phyloP scores from a whole-genome alignment of 1,140 invertebrate species.

The Physella acuta region DNA sequence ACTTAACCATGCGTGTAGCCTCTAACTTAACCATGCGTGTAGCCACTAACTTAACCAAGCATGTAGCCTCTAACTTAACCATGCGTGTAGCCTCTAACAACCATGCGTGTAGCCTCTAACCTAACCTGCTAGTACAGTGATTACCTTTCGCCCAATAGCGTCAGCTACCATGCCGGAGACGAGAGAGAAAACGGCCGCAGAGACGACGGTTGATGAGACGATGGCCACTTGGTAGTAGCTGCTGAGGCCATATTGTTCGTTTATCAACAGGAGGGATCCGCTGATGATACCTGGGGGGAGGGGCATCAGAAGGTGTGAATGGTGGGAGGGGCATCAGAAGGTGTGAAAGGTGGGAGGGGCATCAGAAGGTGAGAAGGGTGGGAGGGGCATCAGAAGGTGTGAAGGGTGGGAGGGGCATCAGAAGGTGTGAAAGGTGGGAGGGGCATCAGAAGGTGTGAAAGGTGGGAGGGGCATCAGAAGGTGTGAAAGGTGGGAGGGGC shows the following conservation, averaged over 20 bases:
- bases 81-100: too few relatives aligned
- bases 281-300: constrained; percentile 14
- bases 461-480: neutral
- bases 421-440: neutral
- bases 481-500: too few relatives aligned
- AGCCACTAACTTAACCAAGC: too few relatives aligned
- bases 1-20: too few relatives aligned
- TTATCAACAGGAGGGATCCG: constrained; percentile 1
- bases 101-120: too few relatives aligned
- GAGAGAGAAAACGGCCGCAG: constrained; percentile 18
- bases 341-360: neutral
- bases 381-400: neutral
- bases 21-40: too few relatives aligned
- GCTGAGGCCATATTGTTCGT: neutral
- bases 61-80: too few relatives aligned
- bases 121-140: too few relatives aligned
- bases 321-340: neutral
- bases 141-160: constrained; percentile 15
- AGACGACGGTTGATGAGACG: neutral
- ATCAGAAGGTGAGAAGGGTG: neutral
- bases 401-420: neutral
- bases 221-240: neutral
- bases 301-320: neutral
- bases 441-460: neutral
- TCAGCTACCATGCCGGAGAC: constrained; percentile 12